Conservation (phyloP, 2,113 vertebrate species). For the Isichthys henryi region DNA sequence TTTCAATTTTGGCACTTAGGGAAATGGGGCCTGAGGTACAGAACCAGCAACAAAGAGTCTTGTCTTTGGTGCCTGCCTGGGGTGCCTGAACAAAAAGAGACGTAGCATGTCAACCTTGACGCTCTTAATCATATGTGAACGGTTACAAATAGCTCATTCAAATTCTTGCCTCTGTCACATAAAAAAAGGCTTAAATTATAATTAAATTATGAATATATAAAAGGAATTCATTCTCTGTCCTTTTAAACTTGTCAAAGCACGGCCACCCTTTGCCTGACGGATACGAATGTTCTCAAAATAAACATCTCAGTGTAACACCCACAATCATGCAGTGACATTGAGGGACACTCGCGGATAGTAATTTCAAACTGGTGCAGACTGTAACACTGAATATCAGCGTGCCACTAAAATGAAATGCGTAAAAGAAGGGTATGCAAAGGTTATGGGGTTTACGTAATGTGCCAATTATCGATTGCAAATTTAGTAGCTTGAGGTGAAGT, state of each 20-base stretch:
- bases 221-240: not conserved
- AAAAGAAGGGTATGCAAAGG: not conserved
- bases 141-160: not conserved
- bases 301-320: not conserved
- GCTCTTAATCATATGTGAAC: not conserved
- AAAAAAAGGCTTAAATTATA: not conserved
- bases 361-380: not conserved
- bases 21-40: constrained; percentile 99
- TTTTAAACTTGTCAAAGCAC: not conserved
- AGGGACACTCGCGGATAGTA: not conserved
- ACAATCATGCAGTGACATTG: not conserved
- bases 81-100: constrained; percentile 74
- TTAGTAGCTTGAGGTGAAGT: not conserved
- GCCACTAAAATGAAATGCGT: not conserved
- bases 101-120: not conserved
- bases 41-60: constrained; percentile 98
- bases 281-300: constrained; percentile 1
- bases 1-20: constrained; percentile 99
- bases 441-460: not conserved
- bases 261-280: not conserved
- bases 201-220: not conserved
- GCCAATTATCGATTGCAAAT: not conserved
- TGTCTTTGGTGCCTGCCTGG: constrained; percentile 98
- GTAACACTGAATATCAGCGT: not conserved
- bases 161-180: not conserved